Base-by-base conservation (phyloP, 2,888 invertebrate genomes). In the Tineola bisselliella region DNA sequence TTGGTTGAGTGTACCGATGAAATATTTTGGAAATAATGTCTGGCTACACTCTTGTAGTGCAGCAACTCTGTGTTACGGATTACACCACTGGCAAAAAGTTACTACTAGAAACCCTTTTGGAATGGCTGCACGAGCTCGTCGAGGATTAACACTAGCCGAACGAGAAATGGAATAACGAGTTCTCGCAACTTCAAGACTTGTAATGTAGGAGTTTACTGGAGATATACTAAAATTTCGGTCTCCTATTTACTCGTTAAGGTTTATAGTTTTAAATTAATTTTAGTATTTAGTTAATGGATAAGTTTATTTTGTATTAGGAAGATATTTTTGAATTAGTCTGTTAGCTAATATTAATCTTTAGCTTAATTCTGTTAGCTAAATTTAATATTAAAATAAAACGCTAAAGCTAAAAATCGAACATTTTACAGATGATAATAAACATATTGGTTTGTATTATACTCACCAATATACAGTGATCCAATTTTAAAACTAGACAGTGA, bases 141-240 rank as follows among this genome's bases (percentile, higher is more conserved):
- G 58, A 58, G 58, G 58, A 58, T 58, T 58, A 58, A 58, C 58
- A 58, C 58, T 33, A 33, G n/a, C 30, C 18, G 56, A 56, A 58
- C 58, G 58, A 33, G 33, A 33, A 31, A 58, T 33, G 58, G 33
- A 58, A 58, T 58, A 58, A 58, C 58, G 58, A 58, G 58, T 58
- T 58, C 31, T 58, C 12, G 15, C 6, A 58, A 30, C 33, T 58
- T 58, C 33, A 58, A 58, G 54, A 30, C 30, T 56, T 25, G 11
- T 56, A 25, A 56, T 56, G 56, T 56, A 30, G 17, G 56, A 56
- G 56, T 56, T 56, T 56, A 48, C 48, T 17, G 15, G 3, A 13
- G 17, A 48, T 44, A 13, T 44, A 48, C 48, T 17, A 17, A 17
- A 10, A 48, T 48, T 48, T 17, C 3, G 48, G 38, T 38, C 10